A percentile compares a stretch with the other conserved stretches of the same genome.
Evolutionary conservation across 2,113 vertebrate genomes (phyloP).

Genomic region (Rafetus swinhoei): DNA sequence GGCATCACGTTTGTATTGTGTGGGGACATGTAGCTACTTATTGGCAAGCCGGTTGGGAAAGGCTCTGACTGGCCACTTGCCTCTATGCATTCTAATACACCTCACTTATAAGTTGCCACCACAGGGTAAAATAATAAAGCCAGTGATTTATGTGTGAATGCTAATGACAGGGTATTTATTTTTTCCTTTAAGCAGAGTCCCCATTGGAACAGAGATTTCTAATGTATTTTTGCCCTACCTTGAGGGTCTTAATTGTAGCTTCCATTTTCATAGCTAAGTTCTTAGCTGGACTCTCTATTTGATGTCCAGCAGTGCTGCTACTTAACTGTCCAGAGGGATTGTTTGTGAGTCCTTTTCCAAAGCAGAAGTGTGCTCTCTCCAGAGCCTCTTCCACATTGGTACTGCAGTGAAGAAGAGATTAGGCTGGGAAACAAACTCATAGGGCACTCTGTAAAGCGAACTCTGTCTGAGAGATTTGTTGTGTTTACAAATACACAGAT

Average conservation of each 20-base stretch:
- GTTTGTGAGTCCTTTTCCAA: not conserved
- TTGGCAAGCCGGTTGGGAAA: conserved; percentile 17
- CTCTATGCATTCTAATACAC: not conserved
- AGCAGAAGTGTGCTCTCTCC: not conserved
- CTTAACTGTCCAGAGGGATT: fast-evolving
- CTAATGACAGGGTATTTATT: not conserved
- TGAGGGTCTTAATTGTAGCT: not conserved
- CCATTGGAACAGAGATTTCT: not conserved
- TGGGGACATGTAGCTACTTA: not conserved
- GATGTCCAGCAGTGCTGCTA: not conserved
- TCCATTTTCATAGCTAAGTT: not conserved
- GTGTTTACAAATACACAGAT: not conserved
- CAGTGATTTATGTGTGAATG: not conserved
- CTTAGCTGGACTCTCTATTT: not conserved
- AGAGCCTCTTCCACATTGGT: not conserved
- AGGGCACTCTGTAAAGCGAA: fast-evolving
- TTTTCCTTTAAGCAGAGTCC: not conserved
- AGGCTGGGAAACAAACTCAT: not conserved
- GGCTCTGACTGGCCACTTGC: not conserved
- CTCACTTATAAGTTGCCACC: not conserved
- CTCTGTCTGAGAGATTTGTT: not conserved
- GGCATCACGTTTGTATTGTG: conserved; percentile 26
- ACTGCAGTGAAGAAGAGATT: not conserved
- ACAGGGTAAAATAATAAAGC: not conserved
- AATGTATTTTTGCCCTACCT: not conserved